Base-by-base conservation (phyloP, 2,797 vertebrate species). In the Clarias pachynema region DNA sequence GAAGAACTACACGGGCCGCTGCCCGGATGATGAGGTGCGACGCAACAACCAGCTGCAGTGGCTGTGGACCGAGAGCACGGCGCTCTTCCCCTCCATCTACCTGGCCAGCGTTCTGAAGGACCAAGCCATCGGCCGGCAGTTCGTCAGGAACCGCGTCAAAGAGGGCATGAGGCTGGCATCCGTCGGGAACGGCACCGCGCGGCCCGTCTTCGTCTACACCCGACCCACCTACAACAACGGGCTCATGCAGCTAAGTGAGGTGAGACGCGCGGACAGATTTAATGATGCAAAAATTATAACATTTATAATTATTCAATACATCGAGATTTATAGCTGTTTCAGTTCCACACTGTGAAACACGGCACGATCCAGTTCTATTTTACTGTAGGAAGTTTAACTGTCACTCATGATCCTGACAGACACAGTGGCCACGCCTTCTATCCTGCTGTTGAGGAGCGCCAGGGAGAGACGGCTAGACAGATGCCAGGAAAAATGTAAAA, bases 51-150 rank as follows among this genome's bases (percentile, higher is more conserved):
- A 97, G 88, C 95, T 99, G 34, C 93, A 92, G 40, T 99, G 98
- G 98, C 91, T 99, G 83, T 99, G 98, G 98, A 97, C 92, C 0
- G 97, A 98, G 87, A 98, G 97, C 86, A 98, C 92, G 0, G 98
- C 97, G 0, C 95, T 99, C 79, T 99, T 95, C 85, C 98, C 98
- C 0, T 99, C 98, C 3, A 95, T 99, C 86, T 99, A 99, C 93
- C 94, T 99, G 89, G 94, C 94, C 0, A 85, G 90, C 0, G 83
- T 92, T 0, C 93, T 99, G 4, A 91, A 91, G 1, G 97, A 97
- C 10, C 94, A 96, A 0, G 53, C 84, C 0, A 94, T 95, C 0
- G 96, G 96, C 7, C 95, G 96, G 37, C 96, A 97, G 88, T 99
- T 99, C 22, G 98, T 98, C 85, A 96, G 96, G 34, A 97, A 97